These are phyloP conservation scores for Pelodytes ibericus DNA, from an alignment of 2,797 vertebrate species.

Conservation along the genomic window DNA sequence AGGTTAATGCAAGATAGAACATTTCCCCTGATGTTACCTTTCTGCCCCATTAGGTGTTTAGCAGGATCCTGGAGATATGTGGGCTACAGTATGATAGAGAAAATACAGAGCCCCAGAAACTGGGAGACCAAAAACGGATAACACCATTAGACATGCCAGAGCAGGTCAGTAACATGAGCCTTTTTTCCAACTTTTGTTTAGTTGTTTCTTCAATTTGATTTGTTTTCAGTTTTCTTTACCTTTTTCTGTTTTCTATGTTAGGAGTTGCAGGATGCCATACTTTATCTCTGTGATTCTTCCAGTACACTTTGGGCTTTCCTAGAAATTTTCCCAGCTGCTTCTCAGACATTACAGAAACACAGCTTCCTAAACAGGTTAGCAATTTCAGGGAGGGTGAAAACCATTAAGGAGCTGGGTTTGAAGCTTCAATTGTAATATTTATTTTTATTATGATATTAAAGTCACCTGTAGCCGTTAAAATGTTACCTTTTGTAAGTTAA, in stretches of 20 bases:
- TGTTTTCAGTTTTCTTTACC: too few species aligned
- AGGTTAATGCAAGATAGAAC: background rate
- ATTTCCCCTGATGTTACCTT: background rate
- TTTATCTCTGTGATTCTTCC: conserved; percentile 90
- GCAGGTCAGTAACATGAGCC: conserved; percentile 78
- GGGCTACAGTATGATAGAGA: conserved; percentile 83
- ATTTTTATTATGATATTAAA: too few species aligned
- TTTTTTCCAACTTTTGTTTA: background rate
- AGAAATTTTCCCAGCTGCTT: conserved; percentile 88
- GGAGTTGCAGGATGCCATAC: conserved; percentile 87
- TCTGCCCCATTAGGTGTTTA: conserved; percentile 80
- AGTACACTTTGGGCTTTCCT: conserved; percentile 92
- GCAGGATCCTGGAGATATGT: conserved; percentile 83
- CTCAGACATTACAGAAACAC: conserved; percentile 85
- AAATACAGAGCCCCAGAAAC: conserved; percentile 80
- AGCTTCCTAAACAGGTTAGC: conserved; percentile 87
- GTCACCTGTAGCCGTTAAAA: too few species aligned
- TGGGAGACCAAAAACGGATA: conserved; percentile 73
- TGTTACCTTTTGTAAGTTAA: too few species aligned
- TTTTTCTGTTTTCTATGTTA: conserved; percentile 57
- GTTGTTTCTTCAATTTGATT: too few species aligned
- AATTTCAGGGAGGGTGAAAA: too few species aligned
- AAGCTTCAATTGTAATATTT: too few species aligned
- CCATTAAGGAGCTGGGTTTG: too few species aligned
- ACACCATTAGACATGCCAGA: conserved; percentile 83